Evolutionary conservation across 1,140 invertebrate genomes (phyloP).

Genomic region (Vollenhovia emeryi): DNA sequence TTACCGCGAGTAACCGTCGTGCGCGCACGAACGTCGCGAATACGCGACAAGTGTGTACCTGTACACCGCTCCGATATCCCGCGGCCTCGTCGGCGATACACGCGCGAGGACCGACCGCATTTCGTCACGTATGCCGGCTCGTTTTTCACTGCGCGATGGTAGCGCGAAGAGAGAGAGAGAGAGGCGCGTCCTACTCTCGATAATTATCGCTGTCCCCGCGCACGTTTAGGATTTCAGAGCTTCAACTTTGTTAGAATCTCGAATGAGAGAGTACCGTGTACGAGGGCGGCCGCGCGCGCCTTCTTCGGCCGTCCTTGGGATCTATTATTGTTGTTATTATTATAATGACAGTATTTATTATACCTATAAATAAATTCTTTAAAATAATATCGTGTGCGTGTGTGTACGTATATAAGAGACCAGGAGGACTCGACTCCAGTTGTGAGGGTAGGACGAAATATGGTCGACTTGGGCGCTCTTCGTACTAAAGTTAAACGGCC

Average conservation of each 20-base stretch:
- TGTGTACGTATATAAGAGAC: too few species aligned
- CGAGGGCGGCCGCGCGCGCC: not conserved
- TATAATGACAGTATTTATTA: not conserved
- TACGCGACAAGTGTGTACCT: constrained; percentile 31
- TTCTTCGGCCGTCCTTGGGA: not conserved
- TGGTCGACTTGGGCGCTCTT: too few species aligned
- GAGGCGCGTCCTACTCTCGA: constrained; percentile 53
- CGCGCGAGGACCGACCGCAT: constrained; percentile 33
- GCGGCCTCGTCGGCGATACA: constrained; percentile 13
- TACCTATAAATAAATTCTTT: not conserved
- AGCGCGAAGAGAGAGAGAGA: constrained; percentile 16
- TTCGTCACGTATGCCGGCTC: constrained; percentile 60
- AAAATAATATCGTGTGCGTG: too few species aligned
- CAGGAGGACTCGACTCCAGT: too few species aligned
- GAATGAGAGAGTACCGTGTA: constrained; percentile 18
- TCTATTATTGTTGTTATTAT: constrained; percentile 9
- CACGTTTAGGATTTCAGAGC: constrained; percentile 19
- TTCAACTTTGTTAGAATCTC: constrained; percentile 2
- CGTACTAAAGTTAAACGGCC: too few species aligned
- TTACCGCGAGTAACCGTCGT: constrained; percentile 44
- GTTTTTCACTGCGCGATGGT: constrained; percentile 58
- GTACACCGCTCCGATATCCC: constrained; percentile 50
- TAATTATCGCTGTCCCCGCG: constrained; percentile 54
- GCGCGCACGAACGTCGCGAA: constrained; percentile 23
- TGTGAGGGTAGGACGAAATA: too few species aligned